phyloP scores from a whole-genome alignment of 2,888 invertebrate genomes.

The Melieria omissa region DNA sequence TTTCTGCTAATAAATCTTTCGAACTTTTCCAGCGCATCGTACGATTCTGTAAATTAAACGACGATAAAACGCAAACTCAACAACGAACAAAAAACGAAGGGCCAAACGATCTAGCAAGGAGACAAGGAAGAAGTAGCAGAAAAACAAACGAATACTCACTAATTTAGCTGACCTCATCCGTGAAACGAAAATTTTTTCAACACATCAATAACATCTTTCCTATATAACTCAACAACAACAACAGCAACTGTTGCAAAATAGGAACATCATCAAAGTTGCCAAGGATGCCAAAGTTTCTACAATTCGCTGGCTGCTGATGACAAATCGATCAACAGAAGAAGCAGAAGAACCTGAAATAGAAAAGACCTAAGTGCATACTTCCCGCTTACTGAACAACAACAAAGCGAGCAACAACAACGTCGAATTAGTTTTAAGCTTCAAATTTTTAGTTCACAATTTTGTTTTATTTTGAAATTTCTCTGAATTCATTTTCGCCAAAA shows the following conservation, averaged over 20 bases:
- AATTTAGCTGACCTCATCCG: constrained; percentile 39
- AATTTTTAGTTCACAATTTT: too few species aligned
- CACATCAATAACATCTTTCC: constrained; percentile 24
- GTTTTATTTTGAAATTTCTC: too few species aligned
- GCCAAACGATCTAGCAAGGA: neutral
- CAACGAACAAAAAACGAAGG: constrained; percentile 39
- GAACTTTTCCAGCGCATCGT: constrained; percentile 54
- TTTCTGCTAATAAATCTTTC: neutral
- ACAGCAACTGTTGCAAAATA: constrained; percentile 7
- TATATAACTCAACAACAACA: constrained; percentile 15
- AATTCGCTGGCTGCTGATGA: too few species aligned
- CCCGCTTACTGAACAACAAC: constrained; percentile 20
- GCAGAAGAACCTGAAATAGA: constrained; percentile 34
- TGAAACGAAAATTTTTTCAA: constrained; percentile 44
- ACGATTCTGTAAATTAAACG: constrained; percentile 54
- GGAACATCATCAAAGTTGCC: constrained; percentile 43
- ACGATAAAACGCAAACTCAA: constrained; percentile 45
- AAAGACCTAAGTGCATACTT: constrained; percentile 42
- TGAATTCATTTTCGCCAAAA: constrained; percentile 45
- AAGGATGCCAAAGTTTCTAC: too few species aligned
- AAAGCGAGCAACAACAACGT: constrained; percentile 28
- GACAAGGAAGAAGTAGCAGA: constrained; percentile 48
- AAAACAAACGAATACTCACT: constrained; percentile 46
- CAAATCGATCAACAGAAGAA: constrained; percentile 25
- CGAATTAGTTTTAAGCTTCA: neutral